These are phyloP conservation scores for Tapirus indicus DNA, from an alignment of 2,797 vertebrate species.

Conservation along the genomic window DNA sequence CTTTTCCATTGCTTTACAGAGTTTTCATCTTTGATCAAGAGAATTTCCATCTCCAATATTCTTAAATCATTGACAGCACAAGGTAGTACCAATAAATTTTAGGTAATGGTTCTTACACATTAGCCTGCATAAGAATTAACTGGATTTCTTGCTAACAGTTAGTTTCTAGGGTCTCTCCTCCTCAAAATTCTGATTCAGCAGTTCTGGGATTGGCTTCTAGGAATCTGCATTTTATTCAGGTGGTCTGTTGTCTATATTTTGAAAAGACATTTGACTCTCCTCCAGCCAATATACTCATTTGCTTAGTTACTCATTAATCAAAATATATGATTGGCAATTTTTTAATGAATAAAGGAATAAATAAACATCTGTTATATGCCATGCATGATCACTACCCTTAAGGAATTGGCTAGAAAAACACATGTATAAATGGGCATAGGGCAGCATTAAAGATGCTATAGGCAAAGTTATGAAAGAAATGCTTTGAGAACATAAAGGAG, in stretches of 20 bases:
- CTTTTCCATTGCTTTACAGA: neutral
- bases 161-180: neutral
- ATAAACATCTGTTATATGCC: neutral
- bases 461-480: neutral
- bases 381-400: neutral
- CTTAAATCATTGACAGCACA: neutral
- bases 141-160: neutral
- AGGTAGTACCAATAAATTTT: neutral
- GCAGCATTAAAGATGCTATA: neutral
- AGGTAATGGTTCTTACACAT: neutral
- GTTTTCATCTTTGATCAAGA: neutral
- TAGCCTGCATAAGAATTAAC: neutral
- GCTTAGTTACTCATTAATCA: neutral
- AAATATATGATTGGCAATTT: neutral
- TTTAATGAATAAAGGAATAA: slow-evolving; percentile 9
- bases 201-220: neutral
- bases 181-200: neutral
- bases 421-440: neutral
- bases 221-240: neutral
- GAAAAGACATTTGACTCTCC: slow-evolving; percentile 1
- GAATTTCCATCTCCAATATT: slow-evolving; percentile 23
- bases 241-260: neutral
- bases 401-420: neutral
- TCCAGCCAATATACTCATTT: neutral
- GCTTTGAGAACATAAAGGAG: neutral